These are phyloP conservation scores for Hystrix brachyura DNA, from an alignment of 2,113 vertebrate genomes.

Conservation along the genomic window DNA sequence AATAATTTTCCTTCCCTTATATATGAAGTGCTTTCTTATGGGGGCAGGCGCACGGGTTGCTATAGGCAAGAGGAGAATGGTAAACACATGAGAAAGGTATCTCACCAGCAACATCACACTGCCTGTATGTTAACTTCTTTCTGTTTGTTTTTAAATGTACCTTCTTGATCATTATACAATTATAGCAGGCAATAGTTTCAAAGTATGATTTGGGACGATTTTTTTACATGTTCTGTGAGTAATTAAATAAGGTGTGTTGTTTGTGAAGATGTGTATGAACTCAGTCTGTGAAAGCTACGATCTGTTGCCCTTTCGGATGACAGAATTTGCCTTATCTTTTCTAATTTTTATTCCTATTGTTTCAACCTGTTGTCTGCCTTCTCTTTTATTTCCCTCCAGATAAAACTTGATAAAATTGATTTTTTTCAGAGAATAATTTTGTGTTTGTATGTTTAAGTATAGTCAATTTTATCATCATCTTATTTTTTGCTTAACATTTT, in stretches of 20 bases:
- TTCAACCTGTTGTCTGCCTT: neutral
- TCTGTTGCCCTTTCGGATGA: neutral
- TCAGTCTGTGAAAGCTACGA: neutral
- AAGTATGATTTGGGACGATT: neutral
- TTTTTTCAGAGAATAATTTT: neutral
- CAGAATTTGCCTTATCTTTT: neutral
- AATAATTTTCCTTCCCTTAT: neutral
- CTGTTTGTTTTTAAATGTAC: neutral
- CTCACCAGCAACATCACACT: neutral
- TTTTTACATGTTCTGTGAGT: neutral
- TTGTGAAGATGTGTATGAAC: neutral
- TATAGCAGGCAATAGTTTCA: neutral
- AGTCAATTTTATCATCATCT: neutral
- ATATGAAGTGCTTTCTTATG: neutral
- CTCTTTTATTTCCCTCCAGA: neutral
- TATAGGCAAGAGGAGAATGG: neutral
- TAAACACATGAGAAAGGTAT: neutral
- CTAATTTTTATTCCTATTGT: neutral
- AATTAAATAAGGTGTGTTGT: neutral
- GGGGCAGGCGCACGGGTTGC: neutral
- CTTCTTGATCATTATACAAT: neutral
- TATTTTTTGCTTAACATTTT: neutral
- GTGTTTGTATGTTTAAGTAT: neutral
- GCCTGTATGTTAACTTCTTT: neutral
- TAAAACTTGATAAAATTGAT: neutral